Conservation (phyloP, 2,888 invertebrate genomes). For the Plebejus melissa region DNA sequence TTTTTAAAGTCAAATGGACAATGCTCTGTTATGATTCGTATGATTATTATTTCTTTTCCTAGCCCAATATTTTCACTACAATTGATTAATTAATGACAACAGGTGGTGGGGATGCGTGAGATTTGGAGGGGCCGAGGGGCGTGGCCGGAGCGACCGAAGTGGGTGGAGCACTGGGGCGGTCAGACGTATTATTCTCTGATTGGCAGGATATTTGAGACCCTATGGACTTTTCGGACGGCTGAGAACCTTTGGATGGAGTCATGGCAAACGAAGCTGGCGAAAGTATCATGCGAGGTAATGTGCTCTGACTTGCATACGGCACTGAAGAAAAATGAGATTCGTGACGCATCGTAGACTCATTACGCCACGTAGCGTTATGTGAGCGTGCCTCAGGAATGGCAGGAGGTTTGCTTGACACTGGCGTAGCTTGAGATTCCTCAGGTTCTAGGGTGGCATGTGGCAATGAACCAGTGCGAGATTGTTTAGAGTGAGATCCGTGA, state of each 20-base stretch:
- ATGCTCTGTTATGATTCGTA: background rate
- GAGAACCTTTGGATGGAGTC: background rate
- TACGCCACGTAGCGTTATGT: background rate
- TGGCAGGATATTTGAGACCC: background rate
- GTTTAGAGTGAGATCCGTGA: background rate
- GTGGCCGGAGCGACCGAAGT: background rate
- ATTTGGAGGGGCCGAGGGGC: background rate
- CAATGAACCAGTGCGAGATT: background rate
- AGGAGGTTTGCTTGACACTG: background rate
- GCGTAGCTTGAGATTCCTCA: background rate
- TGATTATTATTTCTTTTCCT: background rate
- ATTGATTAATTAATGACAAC: background rate
- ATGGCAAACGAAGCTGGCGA: constrained; percentile 1
- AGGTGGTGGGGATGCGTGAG: constrained; percentile 11
- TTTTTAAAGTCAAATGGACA: background rate
- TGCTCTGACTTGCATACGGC: background rate
- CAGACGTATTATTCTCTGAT: background rate
- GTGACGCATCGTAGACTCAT: background rate
- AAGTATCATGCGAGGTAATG: background rate
- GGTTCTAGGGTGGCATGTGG: background rate
- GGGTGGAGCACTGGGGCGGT: background rate
- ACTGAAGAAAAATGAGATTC: background rate
- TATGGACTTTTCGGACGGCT: background rate
- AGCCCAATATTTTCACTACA: background rate
- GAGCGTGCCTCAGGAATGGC: background rate